Conservation (phyloP, 2,797 vertebrate genomes). For the Chelon labrosus region DNA sequence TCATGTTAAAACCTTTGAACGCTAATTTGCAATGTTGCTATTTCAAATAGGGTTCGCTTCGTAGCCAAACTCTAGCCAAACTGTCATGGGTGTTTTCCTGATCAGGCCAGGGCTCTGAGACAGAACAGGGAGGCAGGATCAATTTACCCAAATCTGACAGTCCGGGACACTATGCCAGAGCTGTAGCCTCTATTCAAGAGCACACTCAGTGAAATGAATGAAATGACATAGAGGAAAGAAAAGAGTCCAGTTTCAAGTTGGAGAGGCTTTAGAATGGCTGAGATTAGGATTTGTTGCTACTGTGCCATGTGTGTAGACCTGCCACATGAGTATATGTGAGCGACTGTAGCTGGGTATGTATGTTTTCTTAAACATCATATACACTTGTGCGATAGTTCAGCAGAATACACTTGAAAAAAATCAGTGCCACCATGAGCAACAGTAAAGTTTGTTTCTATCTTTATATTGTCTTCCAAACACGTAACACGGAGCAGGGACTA, state of each 20-base stretch:
- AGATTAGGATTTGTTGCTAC: conserved; percentile 68
- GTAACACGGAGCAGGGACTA: conserved; percentile 5
- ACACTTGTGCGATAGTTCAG: conserved; percentile 1
- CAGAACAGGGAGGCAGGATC: conserved; percentile 71
- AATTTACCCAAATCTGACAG: conserved; percentile 77
- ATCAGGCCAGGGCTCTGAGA: conserved; percentile 59
- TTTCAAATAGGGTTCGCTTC: conserved; percentile 67
- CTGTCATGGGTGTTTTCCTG: conserved; percentile 74
- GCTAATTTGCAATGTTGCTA: conserved; percentile 73
- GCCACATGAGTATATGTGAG: conserved; percentile 11
- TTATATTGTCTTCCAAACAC: conserved; percentile 4
- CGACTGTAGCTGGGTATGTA: conserved; percentile 15
- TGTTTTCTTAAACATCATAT: conserved; percentile 36
- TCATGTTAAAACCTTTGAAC: conserved; percentile 72
- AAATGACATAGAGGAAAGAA: conserved; percentile 70
- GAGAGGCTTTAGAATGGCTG: conserved; percentile 63
- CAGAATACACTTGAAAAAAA: too few relatives aligned
- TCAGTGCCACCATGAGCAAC: not conserved
- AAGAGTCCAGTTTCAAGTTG: conserved; percentile 71
- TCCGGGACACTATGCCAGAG: conserved; percentile 70
- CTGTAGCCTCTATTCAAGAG: conserved; percentile 62
- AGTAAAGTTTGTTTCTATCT: conserved; percentile 24
- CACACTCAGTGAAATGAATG: conserved; percentile 67
- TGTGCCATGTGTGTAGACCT: conserved; percentile 56
- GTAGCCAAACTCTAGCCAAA: conserved; percentile 70